Evolutionary conservation across 1,140 invertebrate genomes (phyloP), one percentile per base, ranked within the genome.

Genomic region (Planococcus citri): DNA sequence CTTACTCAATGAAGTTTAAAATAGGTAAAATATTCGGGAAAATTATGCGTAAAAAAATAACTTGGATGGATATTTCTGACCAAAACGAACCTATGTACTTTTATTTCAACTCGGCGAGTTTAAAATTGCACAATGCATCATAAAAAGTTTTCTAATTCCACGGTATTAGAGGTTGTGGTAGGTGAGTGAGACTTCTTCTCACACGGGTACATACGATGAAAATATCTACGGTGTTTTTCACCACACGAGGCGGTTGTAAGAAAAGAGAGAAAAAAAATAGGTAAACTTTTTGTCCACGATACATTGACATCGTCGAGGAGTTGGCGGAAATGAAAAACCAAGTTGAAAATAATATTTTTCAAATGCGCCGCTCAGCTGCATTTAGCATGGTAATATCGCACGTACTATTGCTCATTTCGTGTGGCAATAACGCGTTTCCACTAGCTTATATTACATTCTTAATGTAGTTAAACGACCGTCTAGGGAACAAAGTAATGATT

Each of bases 381-480:
- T 20, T 64, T 27, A 27, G 10, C 21, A 20, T 64, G 60, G 60
- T 25, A 64, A 51, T 27, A 64, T 25, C 21, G 60, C 60, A 64
- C 60, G 25, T 64, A 64, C 25, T 64, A 64, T 64, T 27, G 60
- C 60, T 51, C 60, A 64, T 64, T 64, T 58, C 24, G 25, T 64
- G 60, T 64, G 6, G 21, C 24, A 64, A 64, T 64, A 64, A 25
- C 60, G 60, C 60, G 20, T 27, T 25, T 64, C 22, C 60, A 25
- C 22, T 20, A 20, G 25, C 20, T 64, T 64, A 64, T 64, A 64
- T 64, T 64, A 64, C 60, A 64, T 64, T 64, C 60, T 64, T 64
- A 64, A 64, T 64, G 60, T 64, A 64, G 60, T 64, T 64, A 24
- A 25, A 64, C 60, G 60, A 64, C 22, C 60, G 60, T 64, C 60